These are phyloP conservation scores for Sorex fumeus DNA, from an alignment of 2,113 vertebrate genomes.

Conservation along the genomic window DNA sequence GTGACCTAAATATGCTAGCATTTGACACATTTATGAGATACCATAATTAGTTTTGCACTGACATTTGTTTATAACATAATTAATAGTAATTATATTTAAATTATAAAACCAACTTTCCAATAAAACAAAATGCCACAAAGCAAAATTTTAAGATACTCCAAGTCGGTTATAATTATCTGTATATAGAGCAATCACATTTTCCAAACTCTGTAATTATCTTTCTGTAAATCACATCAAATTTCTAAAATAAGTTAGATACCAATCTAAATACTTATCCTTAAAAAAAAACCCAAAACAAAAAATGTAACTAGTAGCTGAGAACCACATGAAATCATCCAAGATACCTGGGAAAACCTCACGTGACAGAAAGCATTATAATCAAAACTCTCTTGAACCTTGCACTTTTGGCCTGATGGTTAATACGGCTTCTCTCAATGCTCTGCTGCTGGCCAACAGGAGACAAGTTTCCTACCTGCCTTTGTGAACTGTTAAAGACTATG, in stretches of 20 bases:
- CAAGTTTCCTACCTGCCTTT: background rate
- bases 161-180: background rate
- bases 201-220: slow-evolving; percentile 27
- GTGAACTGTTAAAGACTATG: background rate
- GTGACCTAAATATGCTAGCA: background rate
- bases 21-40: background rate
- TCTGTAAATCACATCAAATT: background rate
- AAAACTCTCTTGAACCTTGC: background rate
- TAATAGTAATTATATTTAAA: slow-evolving; percentile 41
- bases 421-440: background rate
- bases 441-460: background rate
- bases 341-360: background rate
- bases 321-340: background rate
- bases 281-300: background rate
- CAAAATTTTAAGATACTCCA: slow-evolving; percentile 33
- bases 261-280: slow-evolving; percentile 12
- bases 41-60: slow-evolving; percentile 39
- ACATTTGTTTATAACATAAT: slow-evolving; percentile 36
- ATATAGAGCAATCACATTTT: slow-evolving; percentile 2
- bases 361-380: background rate
- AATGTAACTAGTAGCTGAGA: background rate
- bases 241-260: background rate
- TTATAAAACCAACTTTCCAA: slow-evolving; percentile 29
- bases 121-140: slow-evolving; percentile 27
- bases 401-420: background rate